Percentiles rank a stretch among this genome's conserved stretches.
These are phyloP conservation scores for Dasyprocta punctata DNA, from an alignment of 2,113 vertebrate species.

Conservation along the genomic window DNA sequence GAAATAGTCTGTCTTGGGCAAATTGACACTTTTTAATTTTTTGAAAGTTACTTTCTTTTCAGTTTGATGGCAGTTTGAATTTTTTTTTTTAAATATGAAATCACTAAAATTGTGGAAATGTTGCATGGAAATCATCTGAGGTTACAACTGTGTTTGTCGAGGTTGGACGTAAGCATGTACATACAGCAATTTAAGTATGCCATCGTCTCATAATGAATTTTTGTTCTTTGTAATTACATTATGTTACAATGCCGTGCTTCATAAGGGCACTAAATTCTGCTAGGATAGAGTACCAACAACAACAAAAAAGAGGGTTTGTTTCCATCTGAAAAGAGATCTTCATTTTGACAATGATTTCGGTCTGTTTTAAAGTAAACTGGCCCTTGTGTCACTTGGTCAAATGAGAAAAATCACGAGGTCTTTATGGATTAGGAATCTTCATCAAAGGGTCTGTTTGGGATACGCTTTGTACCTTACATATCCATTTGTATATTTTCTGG, in stretches of 20 bases:
- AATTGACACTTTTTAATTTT: not conserved
- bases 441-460: not conserved
- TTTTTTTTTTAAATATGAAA: not conserved
- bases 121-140: not conserved
- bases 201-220: not conserved
- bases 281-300: not conserved
- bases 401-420: not conserved
- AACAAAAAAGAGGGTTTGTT: conserved; percentile 1
- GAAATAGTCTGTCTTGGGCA: not conserved
- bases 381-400: not conserved
- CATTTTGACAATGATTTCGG: conserved; percentile 40
- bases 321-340: not conserved
- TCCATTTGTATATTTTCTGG: not conserved
- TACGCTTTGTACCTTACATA: not conserved
- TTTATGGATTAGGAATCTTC: not conserved
- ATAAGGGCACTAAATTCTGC: conserved; percentile 18
- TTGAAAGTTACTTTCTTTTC: not conserved
- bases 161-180: not conserved
- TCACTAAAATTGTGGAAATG: not conserved
- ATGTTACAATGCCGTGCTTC: not conserved
- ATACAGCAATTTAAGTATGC: not conserved
- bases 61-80: not conserved
- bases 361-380: conserved; percentile 20
- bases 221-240: not conserved
- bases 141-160: not conserved